phyloP scores from a whole-genome alignment of 2,797 vertebrate species.

The Urophycis tenuis region DNA sequence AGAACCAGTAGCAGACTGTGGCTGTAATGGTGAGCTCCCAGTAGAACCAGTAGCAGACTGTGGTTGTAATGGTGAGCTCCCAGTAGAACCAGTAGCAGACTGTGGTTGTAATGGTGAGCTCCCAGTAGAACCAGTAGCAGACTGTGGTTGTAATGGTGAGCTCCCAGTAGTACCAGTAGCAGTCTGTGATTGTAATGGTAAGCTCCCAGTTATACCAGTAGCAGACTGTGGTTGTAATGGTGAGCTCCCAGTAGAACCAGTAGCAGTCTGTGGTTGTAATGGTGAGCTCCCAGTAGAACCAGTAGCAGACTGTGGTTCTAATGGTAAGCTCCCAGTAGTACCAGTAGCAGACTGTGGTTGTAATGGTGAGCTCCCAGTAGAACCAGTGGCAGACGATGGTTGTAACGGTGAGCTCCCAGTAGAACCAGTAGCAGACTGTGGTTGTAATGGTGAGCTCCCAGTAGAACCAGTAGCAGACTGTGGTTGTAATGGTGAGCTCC shows the following conservation, averaged over 20 bases:
- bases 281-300: not conserved
- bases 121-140: not conserved
- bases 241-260: not conserved
- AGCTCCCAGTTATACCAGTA: no score
- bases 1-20: not conserved
- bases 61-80: not conserved
- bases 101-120: not conserved
- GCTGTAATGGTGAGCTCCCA: not conserved
- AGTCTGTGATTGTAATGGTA: not conserved
- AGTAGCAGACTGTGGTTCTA: not conserved
- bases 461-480: no score
- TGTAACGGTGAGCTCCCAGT: not conserved
- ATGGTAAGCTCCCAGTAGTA: not conserved
- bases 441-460: not conserved
- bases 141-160: not conserved
- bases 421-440: not conserved
- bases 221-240: not conserved
- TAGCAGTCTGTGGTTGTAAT: not conserved
- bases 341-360: not conserved
- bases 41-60: no score
- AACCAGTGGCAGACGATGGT: not conserved
- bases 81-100: not conserved
- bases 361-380: not conserved
- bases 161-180: not conserved
- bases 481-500: not conserved